phyloP scores from a whole-genome alignment of 30 jellyfish, hydroid and myxozoan species.

The Hydractinia symbiolongicarpus region DNA sequence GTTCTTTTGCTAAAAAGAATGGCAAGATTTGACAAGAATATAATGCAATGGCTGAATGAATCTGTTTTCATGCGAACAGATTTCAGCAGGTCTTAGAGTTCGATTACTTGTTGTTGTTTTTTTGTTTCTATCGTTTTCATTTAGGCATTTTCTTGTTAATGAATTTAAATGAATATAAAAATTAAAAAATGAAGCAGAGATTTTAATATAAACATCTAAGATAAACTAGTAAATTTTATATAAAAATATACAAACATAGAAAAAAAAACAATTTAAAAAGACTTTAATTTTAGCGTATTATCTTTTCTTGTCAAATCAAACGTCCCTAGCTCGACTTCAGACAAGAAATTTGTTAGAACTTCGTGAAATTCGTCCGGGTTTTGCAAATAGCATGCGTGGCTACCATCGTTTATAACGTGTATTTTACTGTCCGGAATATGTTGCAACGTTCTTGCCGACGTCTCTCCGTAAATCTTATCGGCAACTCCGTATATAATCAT shows the following conservation, averaged over 20 bases:
- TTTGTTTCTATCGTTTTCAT: no score
- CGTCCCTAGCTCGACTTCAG: constrained; percentile 10
- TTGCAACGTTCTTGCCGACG: constrained; percentile 21
- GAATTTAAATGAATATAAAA: no score
- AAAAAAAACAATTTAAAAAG: background rate
- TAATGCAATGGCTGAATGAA: no score
- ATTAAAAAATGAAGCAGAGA: no score
- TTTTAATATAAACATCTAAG: no score
- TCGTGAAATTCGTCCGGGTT: constrained; percentile 36
- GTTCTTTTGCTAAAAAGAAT: no score
- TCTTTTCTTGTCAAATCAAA: constrained; percentile 10
- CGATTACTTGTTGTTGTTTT: no score
- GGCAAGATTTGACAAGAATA: no score
- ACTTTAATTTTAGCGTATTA: background rate
- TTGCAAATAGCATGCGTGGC: constrained; percentile 50
- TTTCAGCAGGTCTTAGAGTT: no score
- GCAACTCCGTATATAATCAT: constrained; percentile 37
- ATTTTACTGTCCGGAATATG: constrained; percentile 36
- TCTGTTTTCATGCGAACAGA: no score
- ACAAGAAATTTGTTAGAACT: constrained; percentile 17
- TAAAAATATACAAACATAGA: background rate
- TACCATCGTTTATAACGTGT: constrained; percentile 36
- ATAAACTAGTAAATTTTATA: no score
- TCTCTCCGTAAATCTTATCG: constrained; percentile 38
- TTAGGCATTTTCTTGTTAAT: no score